Percentiles rank a stretch among this genome's conserved stretches.
Conservation (phyloP, 1,140 invertebrate species). For the Sitobion miscanthi region DNA sequence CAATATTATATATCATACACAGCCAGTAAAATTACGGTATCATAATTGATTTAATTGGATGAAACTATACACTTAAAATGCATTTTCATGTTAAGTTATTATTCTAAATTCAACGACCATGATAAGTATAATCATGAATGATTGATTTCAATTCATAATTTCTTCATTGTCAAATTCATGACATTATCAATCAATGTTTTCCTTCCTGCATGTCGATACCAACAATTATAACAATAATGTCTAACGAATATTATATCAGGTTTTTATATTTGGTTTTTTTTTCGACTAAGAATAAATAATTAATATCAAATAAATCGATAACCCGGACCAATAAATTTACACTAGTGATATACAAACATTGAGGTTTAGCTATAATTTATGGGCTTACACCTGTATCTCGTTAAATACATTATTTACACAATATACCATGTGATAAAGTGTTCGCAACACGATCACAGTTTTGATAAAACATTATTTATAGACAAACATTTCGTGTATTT, state of each 20-base stretch:
- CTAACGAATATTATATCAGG: neutral
- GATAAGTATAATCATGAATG: neutral
- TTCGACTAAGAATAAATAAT: neutral
- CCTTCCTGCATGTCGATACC: neutral
- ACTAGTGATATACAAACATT: neutral
- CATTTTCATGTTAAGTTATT: neutral
- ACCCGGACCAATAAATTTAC: neutral
- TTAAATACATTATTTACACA: neutral
- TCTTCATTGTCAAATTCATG: neutral
- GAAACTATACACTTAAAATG: neutral
- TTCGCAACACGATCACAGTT: neutral
- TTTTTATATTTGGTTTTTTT: neutral
- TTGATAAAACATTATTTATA: slow-evolving; percentile 1
- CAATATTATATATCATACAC: neutral
- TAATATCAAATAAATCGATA: neutral
- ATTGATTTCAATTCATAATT: neutral
- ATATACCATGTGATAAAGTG: neutral
- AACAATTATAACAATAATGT: neutral
- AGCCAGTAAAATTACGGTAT: neutral
- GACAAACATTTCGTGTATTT: neutral
- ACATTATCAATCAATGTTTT: neutral
- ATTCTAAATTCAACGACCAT: neutral
- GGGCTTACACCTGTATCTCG: neutral
- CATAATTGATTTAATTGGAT: neutral
- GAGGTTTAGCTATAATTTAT: neutral